phyloP scores from a whole-genome alignment of 2,797 vertebrate genomes.

The Tinamus major region DNA sequence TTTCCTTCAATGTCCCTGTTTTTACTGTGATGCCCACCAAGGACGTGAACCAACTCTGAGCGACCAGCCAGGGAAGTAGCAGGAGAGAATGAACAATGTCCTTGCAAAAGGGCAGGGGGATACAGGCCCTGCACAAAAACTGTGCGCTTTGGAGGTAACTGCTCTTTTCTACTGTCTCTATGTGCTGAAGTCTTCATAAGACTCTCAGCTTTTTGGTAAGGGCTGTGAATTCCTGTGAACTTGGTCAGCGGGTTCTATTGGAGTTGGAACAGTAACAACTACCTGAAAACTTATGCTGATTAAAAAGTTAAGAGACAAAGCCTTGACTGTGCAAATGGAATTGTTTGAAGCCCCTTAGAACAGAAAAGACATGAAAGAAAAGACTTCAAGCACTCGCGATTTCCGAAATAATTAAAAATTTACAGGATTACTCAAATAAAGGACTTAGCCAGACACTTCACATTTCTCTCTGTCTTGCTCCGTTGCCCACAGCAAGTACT shows the following conservation, averaged over 20 bases:
- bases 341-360: conserved; percentile 16
- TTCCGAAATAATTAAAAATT: conserved; percentile 11
- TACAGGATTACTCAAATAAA: conserved; percentile 1
- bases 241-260: background rate
- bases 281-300: background rate
- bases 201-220: background rate
- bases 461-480: background rate
- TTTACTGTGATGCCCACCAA: background rate
- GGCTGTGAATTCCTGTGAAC: background rate
- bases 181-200: background rate
- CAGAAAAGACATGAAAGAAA: background rate
- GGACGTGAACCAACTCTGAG: background rate
- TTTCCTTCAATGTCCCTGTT: background rate
- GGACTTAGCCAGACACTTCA: background rate
- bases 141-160: background rate
- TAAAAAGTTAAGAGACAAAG: background rate
- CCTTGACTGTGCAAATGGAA: conserved; percentile 3
- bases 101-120: background rate
- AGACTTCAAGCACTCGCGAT: background rate
- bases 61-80: background rate
- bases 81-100: background rate
- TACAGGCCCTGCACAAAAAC: background rate
- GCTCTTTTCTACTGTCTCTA: background rate
- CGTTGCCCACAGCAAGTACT: background rate
- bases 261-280: background rate